Percentiles rank a stretch among this genome's conserved stretches.
phyloP scores from a whole-genome alignment of 1,140 invertebrate species.

The Leguminivora glycinivorella region DNA sequence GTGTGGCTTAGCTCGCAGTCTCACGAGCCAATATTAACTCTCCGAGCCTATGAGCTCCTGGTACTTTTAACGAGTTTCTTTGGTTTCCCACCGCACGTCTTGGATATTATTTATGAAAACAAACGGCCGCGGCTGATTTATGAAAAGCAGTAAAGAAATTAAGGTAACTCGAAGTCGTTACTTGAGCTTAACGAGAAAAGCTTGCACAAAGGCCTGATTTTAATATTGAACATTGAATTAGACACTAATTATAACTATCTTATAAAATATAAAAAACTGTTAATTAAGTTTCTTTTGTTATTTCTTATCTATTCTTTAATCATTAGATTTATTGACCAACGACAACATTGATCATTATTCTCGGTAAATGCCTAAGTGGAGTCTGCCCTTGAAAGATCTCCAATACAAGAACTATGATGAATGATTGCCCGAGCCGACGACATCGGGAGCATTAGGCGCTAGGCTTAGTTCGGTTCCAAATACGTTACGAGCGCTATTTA shows the following conservation, averaged over 20 bases:
- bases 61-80: conserved; percentile 29
- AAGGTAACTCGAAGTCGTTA: conserved; percentile 24
- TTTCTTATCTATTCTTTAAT: background rate
- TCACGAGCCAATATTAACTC: conserved; percentile 14
- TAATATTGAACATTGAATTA: conserved; percentile 5
- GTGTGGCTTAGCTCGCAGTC: conserved; percentile 29
- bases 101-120: conserved; percentile 15
- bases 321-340: background rate
- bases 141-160: conserved; percentile 20
- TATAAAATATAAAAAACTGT: background rate
- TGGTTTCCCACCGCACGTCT: conserved; percentile 7
- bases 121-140: conserved; percentile 12
- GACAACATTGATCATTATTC: background rate
- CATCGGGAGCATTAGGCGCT: conserved; percentile 2
- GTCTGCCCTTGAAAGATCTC: conserved; percentile 3
- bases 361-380: background rate
- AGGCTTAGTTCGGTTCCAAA: background rate
- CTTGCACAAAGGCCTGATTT: conserved; percentile 8
- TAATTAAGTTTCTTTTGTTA: background rate
- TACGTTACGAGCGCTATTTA: conserved; percentile 20
- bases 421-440: background rate
- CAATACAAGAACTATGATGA: conserved; percentile 18
- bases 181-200: conserved; percentile 18
- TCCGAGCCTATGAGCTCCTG: conserved; percentile 8
- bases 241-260: background rate